phyloP scores from a whole-genome alignment of 2,113 vertebrate genomes.

The Xiphophorus maculatus region DNA sequence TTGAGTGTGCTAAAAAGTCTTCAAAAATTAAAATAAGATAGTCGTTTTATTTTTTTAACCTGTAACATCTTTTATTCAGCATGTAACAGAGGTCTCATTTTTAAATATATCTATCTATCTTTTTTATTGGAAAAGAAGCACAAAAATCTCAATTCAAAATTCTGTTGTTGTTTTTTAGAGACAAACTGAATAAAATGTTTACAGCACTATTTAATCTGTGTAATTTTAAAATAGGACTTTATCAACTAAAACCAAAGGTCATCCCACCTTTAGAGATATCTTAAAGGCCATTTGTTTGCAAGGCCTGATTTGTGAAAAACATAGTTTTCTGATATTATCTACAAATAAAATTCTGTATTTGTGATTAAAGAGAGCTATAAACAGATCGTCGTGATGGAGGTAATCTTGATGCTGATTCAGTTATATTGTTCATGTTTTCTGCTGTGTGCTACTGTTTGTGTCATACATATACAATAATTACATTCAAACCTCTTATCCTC shows the following conservation, averaged over 20 bases:
- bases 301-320: background rate
- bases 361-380: background rate
- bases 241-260: background rate
- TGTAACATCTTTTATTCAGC: background rate
- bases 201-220: no score
- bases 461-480: background rate
- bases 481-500: background rate
- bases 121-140: no score
- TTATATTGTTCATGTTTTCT: background rate
- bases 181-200: no score
- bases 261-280: background rate
- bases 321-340: background rate
- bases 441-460: background rate
- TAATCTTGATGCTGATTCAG: background rate
- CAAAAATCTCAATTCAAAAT: no score
- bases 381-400: constrained; percentile 4
- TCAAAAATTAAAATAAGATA: background rate
- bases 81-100: no score
- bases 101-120: no score
- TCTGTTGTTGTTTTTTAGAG: no score
- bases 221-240: no score
- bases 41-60: background rate
- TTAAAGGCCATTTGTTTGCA: background rate
- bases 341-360: background rate
- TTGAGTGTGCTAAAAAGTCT: background rate